Evolutionary conservation across 2,888 invertebrate species (phyloP), one percentile per base, ranked within the genome.

Genomic region (Watsonalla cultraria): DNA sequence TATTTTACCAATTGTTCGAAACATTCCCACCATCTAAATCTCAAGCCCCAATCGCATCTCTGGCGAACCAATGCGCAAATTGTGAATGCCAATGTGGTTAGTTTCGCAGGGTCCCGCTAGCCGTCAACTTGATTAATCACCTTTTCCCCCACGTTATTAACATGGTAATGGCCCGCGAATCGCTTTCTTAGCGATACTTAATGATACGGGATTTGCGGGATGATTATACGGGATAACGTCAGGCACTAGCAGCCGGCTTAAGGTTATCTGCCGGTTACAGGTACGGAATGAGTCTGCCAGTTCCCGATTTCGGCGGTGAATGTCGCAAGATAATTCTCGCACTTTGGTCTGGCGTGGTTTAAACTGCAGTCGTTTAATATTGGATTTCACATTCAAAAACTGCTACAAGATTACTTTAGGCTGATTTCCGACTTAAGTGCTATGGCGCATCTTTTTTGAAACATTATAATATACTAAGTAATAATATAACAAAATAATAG

Each of bases 161-260:
- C 90, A 90, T 90, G 88, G 90, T 87, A 90, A 90, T 90, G 84
- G 84, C 80, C 78, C 84, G 80, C 81, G 84, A 84, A 89, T 86
- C 85, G 86, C 85, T 87, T 89, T 88, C 90, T 89, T 90, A 88
- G 86, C 87, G 78, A 86, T 86, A 87, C 88, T 88, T 89, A 89
- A 89, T 89, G 89, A 85, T 87, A 80, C 76, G 73, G 89, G 87
- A 86, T 89, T 89, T 88, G 82, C 65, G 80, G 84, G 78, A 85
- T 86, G 87, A 87, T 84, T 84, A 82, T 70, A 78, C 76, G 68
- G 71, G 77, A 78, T 79, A 72, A 66, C 65, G 67, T 68, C 66
- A 66, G 65, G 69, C 70, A 58, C 54, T 51, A 55, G 54, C 15
- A 14, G 51, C 64, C 64, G 74, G 70, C 68, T 78, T 68, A 69